phyloP scores from a whole-genome alignment of 2,888 invertebrate species.

The Lamellibrachia satsuma region DNA sequence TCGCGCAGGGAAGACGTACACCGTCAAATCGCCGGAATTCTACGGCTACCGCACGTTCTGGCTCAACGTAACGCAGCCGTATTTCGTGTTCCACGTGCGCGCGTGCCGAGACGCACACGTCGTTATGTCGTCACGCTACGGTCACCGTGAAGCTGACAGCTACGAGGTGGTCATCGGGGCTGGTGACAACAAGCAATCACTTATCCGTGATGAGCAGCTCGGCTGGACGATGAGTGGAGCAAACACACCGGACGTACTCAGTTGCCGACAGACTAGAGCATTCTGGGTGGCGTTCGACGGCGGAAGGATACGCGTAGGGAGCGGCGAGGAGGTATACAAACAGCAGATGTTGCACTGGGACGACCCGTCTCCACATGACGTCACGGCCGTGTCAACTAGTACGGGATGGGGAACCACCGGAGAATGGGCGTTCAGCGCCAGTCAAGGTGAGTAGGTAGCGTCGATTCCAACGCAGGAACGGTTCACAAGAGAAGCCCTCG shows the following conservation, averaged over 20 bases:
- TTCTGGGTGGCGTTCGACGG: constrained; percentile 30
- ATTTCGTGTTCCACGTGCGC: constrained; percentile 27
- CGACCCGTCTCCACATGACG: constrained; percentile 23
- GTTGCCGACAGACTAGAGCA: constrained; percentile 22
- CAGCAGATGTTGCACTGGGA: constrained; percentile 24
- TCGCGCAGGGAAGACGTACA: constrained; percentile 21
- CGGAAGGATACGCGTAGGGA: constrained; percentile 28
- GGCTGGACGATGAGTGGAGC: background rate
- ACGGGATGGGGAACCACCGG: constrained; percentile 23
- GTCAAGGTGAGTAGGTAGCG: constrained; percentile 8
- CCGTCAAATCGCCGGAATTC: background rate
- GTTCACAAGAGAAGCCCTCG: background rate
- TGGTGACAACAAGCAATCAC: background rate
- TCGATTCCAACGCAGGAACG: background rate
- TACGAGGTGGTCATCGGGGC: constrained; percentile 20
- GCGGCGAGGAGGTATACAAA: constrained; percentile 20
- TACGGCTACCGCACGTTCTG: background rate
- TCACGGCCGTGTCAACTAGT: constrained; percentile 19
- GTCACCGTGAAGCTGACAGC: background rate
- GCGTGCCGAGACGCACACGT: constrained; percentile 31
- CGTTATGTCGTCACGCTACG: background rate
- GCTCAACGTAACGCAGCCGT: background rate
- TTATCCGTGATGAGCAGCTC: background rate
- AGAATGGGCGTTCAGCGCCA: constrained; percentile 18
- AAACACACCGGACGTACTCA: constrained; percentile 27